A percentile compares a stretch with the other conserved stretches of the same genome.
phyloP scores from a whole-genome alignment of 2,113 vertebrate genomes.

The Neopipo cinnamomea region DNA sequence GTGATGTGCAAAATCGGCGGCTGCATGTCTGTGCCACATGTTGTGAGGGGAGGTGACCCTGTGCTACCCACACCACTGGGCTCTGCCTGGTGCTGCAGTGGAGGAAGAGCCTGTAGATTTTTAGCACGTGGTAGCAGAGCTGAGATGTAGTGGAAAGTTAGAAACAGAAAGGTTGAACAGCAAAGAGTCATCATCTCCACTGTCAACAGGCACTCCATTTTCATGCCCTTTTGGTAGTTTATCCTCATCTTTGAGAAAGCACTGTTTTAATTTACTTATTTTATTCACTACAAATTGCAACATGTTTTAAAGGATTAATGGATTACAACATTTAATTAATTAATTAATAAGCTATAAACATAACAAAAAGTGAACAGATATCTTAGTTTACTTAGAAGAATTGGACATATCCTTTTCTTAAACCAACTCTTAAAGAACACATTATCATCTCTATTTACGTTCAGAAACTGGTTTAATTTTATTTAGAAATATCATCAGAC shows the following conservation, averaged over 20 bases:
- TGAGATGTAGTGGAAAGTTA: background rate
- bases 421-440: background rate
- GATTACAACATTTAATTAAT: background rate
- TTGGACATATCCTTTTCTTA: background rate
- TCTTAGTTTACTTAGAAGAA: background rate
- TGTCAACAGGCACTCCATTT: background rate
- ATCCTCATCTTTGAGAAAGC: background rate
- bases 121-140: background rate
- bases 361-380: background rate
- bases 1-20: background rate
- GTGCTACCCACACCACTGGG: background rate
- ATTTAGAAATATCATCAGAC: background rate
- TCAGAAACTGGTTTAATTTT: background rate
- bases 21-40: rapidly evolving
- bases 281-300: background rate
- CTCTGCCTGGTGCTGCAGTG: background rate
- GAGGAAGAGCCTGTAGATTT: background rate
- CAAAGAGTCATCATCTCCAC: background rate
- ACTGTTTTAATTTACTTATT: background rate
- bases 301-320: background rate
- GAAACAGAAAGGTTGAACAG: background rate
- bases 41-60: background rate
- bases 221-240: background rate
- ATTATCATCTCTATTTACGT: background rate
- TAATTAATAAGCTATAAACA: background rate